Evolutionary conservation across 1,140 invertebrate genomes (phyloP), one percentile per base, ranked within the genome.

Genomic region (Copidosoma floridanum): DNA sequence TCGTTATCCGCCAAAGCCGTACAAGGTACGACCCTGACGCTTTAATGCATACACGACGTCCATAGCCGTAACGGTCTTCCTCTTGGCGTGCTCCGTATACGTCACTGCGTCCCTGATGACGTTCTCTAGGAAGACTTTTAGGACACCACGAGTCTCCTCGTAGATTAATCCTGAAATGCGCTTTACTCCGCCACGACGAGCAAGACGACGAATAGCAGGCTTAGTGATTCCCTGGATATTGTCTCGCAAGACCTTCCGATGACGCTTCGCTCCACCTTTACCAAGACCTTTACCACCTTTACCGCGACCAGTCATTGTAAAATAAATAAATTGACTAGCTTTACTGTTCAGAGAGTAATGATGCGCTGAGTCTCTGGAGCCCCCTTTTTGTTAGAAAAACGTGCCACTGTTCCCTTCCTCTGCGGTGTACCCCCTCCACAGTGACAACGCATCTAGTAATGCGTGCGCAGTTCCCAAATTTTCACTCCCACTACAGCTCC

Each of bases 41-140:
- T 51, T 51, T 14, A 51, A 20, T 12, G 48, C 48, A n/a, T 51
- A 51, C 38, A 43, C 53, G 12, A 55, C 53, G 40, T 55, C 53
- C 53, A 55, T 43, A 16, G 53, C 40, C 69, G 91, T 90, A 64
- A 90, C 89, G n/a, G n/a, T n/a, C n/a, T n/a, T n/a, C n/a, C n/a
- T n/a, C n/a, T n/a, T n/a, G n/a, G n/a, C n/a, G n/a, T 55, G 53
- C 24, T 41, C 37, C 21, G 52, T 43, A 24, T 55, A 55, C 35
- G 51, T 53, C 3, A 53, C 35, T 23, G 20, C 51, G 20, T 53
- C 51, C 38, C 51, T 32, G 23, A 55, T 55, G n/a, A 55, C 52
- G 27, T 56, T 56, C 27, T 56, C 53, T 16, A 44, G 40, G 41
- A 56, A 56, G 5, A 56, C 40, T 87, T 52, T 52, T 16, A 52